Conservation (phyloP, 2,888 invertebrate genomes). For the Hoplodrina ambigua region DNA sequence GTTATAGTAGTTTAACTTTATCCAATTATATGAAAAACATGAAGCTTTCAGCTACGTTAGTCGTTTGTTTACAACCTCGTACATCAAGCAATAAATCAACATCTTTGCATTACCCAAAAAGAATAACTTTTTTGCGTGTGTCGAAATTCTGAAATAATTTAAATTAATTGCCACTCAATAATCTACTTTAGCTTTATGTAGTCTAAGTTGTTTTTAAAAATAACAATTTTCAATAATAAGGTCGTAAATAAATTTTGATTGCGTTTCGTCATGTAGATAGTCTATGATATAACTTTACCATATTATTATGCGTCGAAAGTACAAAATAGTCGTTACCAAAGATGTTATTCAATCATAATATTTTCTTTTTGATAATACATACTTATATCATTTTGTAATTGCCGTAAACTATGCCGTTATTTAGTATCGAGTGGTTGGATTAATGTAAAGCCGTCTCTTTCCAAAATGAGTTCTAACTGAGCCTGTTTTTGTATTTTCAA, state of each 20-base stretch:
- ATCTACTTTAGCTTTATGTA: neutral
- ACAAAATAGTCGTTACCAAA: conserved; percentile 77
- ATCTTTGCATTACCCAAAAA: too few species aligned
- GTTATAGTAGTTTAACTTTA: too few species aligned
- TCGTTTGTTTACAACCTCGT: too few species aligned
- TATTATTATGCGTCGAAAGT: conserved; percentile 66
- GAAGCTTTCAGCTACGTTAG: too few species aligned
- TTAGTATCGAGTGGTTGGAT: neutral
- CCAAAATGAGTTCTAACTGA: neutral
- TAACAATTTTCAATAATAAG: neutral
- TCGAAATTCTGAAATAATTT: too few species aligned
- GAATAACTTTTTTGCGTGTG: too few species aligned
- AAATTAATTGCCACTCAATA: too few species aligned
- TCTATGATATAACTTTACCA: conserved; percentile 25
- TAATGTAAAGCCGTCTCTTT: neutral
- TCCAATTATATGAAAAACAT: too few species aligned
- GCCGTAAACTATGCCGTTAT: conserved; percentile 2
- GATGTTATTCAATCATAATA: conserved; percentile 60
- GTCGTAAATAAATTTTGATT: too few species aligned
- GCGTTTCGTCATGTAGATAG: conserved; percentile 8
- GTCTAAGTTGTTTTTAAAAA: neutral
- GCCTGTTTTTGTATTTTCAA: neutral
- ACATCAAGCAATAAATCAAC: too few species aligned
- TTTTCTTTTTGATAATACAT: conserved; percentile 46
- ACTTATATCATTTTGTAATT: conserved; percentile 11